Conservation (phyloP, 2,888 invertebrate species). For the Caenorhabditis auriculariae region DNA sequence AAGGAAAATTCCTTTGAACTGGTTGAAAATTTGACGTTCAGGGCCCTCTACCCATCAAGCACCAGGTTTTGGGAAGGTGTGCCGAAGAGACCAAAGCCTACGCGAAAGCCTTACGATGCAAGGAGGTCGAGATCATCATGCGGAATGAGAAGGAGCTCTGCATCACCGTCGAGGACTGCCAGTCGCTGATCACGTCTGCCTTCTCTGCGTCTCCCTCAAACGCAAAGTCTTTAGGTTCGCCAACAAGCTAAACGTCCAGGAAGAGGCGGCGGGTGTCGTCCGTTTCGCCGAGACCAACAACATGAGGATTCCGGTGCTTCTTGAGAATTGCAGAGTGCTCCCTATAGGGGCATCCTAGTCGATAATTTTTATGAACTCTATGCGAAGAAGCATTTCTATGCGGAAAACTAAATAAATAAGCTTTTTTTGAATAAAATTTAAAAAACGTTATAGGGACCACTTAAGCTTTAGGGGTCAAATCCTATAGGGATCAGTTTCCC, state of each 20-base stretch:
- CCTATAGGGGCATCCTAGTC: no score
- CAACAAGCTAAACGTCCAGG: constrained; percentile 95
- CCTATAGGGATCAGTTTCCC: no score
- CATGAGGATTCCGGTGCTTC: constrained; percentile 30
- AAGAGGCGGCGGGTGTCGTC: constrained; percentile 88
- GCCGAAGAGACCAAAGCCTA: constrained; percentile 89
- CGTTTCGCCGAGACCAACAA: constrained; percentile 73
- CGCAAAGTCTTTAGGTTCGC: constrained; percentile 73
- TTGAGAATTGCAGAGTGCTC: no score
- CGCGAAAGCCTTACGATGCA: constrained; percentile 82
- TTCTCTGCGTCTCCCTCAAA: not conserved
- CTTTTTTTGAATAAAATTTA: not conserved
- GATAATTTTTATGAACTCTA: no score
- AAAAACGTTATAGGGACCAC: no score
- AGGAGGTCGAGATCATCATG: constrained; percentile 63
- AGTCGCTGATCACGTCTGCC: constrained; percentile 27
- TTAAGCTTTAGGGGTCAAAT: no score
- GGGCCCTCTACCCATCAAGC: constrained; percentile 86
- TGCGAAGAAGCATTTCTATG: no score
- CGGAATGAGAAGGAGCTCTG: constrained; percentile 3
- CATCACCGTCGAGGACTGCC: constrained; percentile 29
- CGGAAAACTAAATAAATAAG: no score
- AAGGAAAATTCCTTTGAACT: not conserved
- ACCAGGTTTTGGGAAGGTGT: constrained; percentile 82
- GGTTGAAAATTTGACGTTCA: constrained; percentile 63